phyloP scores from a whole-genome alignment of 2,113 vertebrate genomes.

The Tenebrosternarchus preto region DNA sequence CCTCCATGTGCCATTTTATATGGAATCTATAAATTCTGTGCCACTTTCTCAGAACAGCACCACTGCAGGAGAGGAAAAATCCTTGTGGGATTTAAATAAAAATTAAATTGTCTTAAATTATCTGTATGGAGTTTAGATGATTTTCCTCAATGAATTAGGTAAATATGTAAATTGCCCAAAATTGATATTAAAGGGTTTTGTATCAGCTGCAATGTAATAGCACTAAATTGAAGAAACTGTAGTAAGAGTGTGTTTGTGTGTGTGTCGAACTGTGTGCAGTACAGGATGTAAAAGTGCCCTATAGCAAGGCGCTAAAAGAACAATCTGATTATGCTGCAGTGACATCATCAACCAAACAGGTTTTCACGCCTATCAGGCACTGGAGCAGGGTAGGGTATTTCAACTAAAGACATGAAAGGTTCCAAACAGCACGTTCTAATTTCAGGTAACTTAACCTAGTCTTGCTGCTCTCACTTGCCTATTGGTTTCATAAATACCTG shows the following conservation, averaged over 20 bases:
- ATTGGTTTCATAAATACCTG: slow-evolving; percentile 68
- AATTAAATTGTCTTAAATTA: no score
- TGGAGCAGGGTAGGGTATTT: slow-evolving; percentile 50
- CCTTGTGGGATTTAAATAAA: no score
- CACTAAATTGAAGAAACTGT: background rate
- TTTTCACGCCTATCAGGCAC: slow-evolving; percentile 67
- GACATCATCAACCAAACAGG: slow-evolving; percentile 74
- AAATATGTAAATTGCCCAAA: no score
- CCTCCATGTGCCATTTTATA: slow-evolving; percentile 2
- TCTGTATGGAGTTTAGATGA: no score
- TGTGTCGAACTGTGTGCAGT: slow-evolving; percentile 59
- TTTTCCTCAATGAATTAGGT: no score
- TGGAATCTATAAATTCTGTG: background rate
- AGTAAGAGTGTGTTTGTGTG: slow-evolving; percentile 24
- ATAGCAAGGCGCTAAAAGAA: slow-evolving; percentile 63
- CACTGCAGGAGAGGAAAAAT: no score
- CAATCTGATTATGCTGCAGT: slow-evolving; percentile 75
- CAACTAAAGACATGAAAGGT: slow-evolving; percentile 72
- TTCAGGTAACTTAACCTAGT: slow-evolving; percentile 78
- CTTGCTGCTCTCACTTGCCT: slow-evolving; percentile 64
- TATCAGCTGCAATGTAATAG: background rate
- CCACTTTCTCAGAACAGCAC: background rate
- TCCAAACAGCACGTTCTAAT: slow-evolving; percentile 77
- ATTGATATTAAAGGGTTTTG: background rate
- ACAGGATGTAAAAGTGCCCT: slow-evolving; percentile 72